These are phyloP conservation scores for Falcunculus frontatus DNA, from an alignment of 2,113 vertebrate species.

Conservation along the genomic window DNA sequence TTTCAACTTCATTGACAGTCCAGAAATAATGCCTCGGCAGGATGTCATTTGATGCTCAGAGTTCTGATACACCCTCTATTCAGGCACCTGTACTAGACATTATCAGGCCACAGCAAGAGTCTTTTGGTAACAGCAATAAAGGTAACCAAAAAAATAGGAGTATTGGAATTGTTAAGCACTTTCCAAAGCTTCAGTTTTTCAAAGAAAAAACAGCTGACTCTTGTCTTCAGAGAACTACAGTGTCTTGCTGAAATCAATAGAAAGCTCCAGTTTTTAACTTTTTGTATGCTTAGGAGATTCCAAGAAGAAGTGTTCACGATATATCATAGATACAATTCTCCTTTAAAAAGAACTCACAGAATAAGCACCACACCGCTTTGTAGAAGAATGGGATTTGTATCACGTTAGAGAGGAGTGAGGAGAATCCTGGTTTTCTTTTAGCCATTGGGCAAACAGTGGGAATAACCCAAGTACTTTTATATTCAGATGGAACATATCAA, in stretches of 20 bases:
- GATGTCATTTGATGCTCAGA: slow-evolving; percentile 19
- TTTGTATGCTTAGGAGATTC: background rate
- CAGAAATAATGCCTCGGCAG: slow-evolving; percentile 30
- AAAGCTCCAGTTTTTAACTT: background rate
- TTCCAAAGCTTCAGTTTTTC: slow-evolving; percentile 17
- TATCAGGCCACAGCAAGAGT: slow-evolving; percentile 41
- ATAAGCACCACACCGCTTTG: background rate
- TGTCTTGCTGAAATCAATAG: background rate
- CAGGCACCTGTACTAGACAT: slow-evolving; percentile 25
- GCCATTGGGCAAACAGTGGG: background rate
- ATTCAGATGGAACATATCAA: background rate
- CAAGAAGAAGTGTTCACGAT: background rate
- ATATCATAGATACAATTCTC: background rate
- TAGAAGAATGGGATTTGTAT: background rate
- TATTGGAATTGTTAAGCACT: slow-evolving; percentile 29
- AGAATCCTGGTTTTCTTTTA: background rate
- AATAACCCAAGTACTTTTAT: background rate
- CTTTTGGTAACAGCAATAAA: slow-evolving; percentile 31
- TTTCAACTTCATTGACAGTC: slow-evolving; percentile 34
- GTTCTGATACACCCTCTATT: slow-evolving; percentile 42
- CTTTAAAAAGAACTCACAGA: background rate
- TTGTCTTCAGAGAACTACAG: background rate
- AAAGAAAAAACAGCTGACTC: background rate
- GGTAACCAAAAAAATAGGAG: background rate
- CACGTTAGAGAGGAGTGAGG: background rate